Base-by-base conservation (phyloP, 2,797 vertebrate species). In the Acanthopagrus latus region DNA sequence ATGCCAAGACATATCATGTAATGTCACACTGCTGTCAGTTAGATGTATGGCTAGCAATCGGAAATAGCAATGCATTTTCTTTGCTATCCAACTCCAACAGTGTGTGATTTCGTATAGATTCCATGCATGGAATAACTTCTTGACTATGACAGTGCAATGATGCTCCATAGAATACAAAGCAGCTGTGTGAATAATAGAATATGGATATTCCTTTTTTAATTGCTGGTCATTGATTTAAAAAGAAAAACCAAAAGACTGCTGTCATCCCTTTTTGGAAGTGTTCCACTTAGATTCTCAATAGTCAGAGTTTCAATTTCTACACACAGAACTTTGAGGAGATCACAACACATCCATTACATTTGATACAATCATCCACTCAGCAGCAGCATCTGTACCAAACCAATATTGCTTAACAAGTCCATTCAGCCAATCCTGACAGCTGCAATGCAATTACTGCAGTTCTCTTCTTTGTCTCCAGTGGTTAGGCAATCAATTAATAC, bases 401-500 rank as follows among this genome's bases (percentile, higher is more conserved):
- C 64, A 68, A 67, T 85, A 76, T 63, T 74, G 63, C 76, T 76
- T 66, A 74, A 84, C 74, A 84, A 80, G 73, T 55, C 52, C 71
- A 29, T 68, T 71, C 73, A 81, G 73, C 72, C 76, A 74, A 48
- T 81, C 67, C 77, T 58, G 81, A 80, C 81, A 80, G 80, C 76
- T 76, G 66, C 71, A 87, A 71, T 79, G 71, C 77, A 82, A 83
- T 90, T 74, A 82, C 69, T 64, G 73, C 44, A 48, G 63, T 78
- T 83, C 84, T 85, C 68, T 48, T 71, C 80, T 52, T 65, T 75
- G 68, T 83, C 82, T 82, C 66, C 68, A 73, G 64, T 85, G 82
- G 69, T 88, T 74, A 81, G 58, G 64, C 63, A 83, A 89, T 90
- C 86, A 86, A 88, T 89, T 89, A 86, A 76, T 75, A 58, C 65